Base-by-base conservation (phyloP, 2,113 vertebrate species). In the Scalopus aquaticus region DNA sequence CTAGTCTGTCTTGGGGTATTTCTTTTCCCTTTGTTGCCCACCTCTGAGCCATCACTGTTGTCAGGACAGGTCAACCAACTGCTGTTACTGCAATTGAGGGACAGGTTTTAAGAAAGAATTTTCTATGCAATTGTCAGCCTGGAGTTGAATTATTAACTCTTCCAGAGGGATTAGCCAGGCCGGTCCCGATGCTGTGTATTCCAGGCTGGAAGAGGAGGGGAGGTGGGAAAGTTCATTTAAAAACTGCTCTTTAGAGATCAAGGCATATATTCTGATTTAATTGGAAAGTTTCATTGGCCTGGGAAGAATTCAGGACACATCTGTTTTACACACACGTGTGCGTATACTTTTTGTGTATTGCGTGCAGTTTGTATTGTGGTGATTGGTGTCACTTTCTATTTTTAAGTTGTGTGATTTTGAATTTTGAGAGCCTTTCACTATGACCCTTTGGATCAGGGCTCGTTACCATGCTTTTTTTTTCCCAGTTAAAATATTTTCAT, bases 141-240 rank as follows among this genome's bases (percentile, higher is more conserved):
- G 11, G 76, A 90, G 82, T 32, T 88, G 89, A 54, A 22, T 94
- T 39, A 54, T 72, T 44, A 56, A 32, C 49, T 9, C 90, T 58
- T 90, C 54, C 70, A 20, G 56, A 39, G 60, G 82, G 92, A 93
- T 94, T 93, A 67, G 94, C 90, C 82, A 84, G 69, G 74, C 85
- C 87, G 46, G 39, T 96, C 95, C 81, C 86, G 96, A 44, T 60
- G 5, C 37, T 39, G 62, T 79, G 49, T 95, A 70, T 91, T 35
- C 12, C 2, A 86, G 91, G 74, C 44, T 20, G 54, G 70, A 87
- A 86, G 88, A 65, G 20, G 81, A 90, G 60, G 51, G 67, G 13
- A 28, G 37, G 54, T 80, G 76, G 39, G 93, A 76, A 92, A 65
- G 44, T 87, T 97, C 92, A 64, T 35, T 20, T 2, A 72, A 79